A percentile compares a stretch with the other conserved stretches of the same genome.
Conservation (phyloP, 2,797 vertebrate genomes). For the Gorsachius magnificus region DNA sequence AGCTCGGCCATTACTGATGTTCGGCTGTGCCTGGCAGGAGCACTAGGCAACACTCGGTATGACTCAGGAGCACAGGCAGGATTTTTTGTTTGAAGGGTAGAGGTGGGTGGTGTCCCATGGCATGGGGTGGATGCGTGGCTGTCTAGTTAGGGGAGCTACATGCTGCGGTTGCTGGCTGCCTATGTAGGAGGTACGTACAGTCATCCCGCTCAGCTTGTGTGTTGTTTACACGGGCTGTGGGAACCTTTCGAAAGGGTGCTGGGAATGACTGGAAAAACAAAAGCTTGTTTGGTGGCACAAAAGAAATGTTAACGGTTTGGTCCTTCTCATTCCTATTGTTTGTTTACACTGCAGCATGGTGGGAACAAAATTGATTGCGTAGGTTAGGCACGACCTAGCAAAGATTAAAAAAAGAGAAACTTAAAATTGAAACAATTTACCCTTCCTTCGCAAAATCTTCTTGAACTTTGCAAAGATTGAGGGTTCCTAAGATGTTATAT, state of each 20-base stretch:
- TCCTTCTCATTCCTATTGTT: conserved; percentile 44
- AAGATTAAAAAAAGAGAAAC: neutral
- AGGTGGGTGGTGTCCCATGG: conserved; percentile 9
- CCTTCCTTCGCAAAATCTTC: neutral
- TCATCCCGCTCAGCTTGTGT: conserved; percentile 3
- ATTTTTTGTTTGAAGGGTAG: neutral
- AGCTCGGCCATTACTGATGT: neutral
- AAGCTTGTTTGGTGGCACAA: conserved; percentile 55
- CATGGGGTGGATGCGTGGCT: neutral
- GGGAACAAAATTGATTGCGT: neutral
- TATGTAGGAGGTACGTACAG: conserved; percentile 18
- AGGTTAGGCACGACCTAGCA: neutral
- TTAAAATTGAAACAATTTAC: neutral
- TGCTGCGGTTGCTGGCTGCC: neutral
- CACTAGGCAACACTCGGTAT: neutral
- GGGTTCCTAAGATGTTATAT: neutral
- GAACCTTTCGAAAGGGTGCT: conserved; percentile 53
- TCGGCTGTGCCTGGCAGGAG: neutral
- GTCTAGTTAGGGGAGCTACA: neutral
- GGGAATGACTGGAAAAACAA: conserved; percentile 57
- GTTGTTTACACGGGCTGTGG: conserved; percentile 53
- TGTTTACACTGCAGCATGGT: conserved; percentile 10
- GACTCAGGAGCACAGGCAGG: conserved; percentile 5
- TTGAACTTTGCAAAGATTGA: neutral
- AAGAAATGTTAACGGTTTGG: conserved; percentile 50